Base-by-base conservation (phyloP, 2,113 vertebrate genomes). In the Mirza zaza region DNA sequence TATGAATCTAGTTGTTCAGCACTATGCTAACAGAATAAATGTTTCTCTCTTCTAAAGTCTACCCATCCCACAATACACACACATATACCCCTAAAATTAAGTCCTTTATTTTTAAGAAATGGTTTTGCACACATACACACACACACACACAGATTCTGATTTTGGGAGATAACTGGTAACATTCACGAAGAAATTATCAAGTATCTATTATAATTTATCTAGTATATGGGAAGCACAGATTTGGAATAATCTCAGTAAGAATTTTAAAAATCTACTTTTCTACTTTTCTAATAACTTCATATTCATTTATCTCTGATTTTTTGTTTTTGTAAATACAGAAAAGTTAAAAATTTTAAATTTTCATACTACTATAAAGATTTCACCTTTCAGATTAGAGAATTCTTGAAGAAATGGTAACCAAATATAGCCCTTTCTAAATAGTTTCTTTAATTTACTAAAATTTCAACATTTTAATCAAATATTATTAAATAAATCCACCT, bases 181-280 rank as follows among this genome's bases (percentile, higher is more conserved):
- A 70, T 90, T 92, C 92, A 86, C 71, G 39, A 90, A 68, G 67
- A 96, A 95, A 90, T 77, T 25, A 83, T 71, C 65, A 93, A 55
- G n/a, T 45, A 83, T 52, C 23, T 80, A 61, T 57, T 63, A 25
- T 63, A 68, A 65, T 88, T 75, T 96, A 87, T 39, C 14, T 95
- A 68, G 57, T 9, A 68, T 23, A 85, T 21, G 10, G 39, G 32
- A 94, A 71, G 32, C 17, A 95, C 20, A 75, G 45, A 89, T 89
- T 81, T 89, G 32, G 32, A 94, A 73, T 70, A 77, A 82, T 71
- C 6, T 91, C 55, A 91, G 57, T 70, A 91, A 87, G 70, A 80
- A 52, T 48, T 55, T 85, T 81, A 32, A 84, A 89, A 52, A 77
- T 86, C 34, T 89, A 48, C 34, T 45, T 94, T 85, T 88, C 39